phyloP scores from a whole-genome alignment of 2,113 vertebrate genomes.

The Pongo abelii region DNA sequence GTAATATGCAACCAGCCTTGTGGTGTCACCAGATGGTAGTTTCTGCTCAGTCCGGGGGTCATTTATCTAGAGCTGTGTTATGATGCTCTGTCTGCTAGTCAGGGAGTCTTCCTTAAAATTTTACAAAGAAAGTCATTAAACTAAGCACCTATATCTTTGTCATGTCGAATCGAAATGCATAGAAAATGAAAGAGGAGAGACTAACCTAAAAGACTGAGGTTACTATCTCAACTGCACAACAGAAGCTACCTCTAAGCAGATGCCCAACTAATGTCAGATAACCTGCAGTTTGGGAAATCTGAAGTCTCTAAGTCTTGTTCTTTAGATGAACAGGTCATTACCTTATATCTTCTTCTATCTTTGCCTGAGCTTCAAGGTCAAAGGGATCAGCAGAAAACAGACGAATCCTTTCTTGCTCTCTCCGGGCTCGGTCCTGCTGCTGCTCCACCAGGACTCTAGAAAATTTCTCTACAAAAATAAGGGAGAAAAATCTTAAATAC shows the following conservation, averaged over 20 bases:
- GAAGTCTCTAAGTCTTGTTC: not conserved
- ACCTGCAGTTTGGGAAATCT: not conserved
- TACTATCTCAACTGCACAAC: not conserved
- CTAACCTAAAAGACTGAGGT: not conserved
- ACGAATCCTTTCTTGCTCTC: slow-evolving; percentile 96
- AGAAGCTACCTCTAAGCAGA: not conserved
- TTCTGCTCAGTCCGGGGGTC: not conserved
- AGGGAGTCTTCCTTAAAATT: not conserved
- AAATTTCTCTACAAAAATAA: slow-evolving; percentile 90
- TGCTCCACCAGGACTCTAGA: slow-evolving; percentile 95
- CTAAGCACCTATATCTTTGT: not conserved
- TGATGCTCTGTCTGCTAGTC: not conserved
- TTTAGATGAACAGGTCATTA: slow-evolving; percentile 68
- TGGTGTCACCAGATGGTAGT: not conserved
- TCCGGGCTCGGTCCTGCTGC: slow-evolving; percentile 94
- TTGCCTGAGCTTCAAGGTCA: slow-evolving; percentile 98
- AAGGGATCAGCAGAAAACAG: slow-evolving; percentile 97
- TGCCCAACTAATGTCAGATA: not conserved
- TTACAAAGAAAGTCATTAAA: not conserved
- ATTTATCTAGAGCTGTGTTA: not conserved
- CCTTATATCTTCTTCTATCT: slow-evolving; percentile 99
- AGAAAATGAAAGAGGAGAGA: not conserved
- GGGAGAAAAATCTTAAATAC: not conserved
- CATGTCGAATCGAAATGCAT: not conserved
- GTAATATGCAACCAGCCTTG: not conserved